Conservation (phyloP, 2,113 vertebrate species). For the Dicaeum eximium region DNA sequence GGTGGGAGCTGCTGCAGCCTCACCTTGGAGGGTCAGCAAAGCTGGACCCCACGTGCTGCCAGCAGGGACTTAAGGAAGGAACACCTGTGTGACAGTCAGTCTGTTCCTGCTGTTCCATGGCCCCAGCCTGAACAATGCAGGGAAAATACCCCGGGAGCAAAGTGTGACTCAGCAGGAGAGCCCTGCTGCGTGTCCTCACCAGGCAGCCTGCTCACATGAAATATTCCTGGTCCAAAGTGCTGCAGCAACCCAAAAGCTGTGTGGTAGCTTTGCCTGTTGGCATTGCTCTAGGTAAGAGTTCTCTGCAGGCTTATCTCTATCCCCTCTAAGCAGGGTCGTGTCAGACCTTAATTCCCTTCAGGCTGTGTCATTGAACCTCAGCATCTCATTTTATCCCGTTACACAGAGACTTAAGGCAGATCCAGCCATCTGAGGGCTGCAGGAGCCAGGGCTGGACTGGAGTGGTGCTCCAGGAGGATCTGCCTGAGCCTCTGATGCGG, state of each 20-base stretch:
- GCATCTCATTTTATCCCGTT: constrained; percentile 49
- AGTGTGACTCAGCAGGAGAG: not conserved
- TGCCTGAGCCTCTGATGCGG: not conserved
- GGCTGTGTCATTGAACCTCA: constrained; percentile 41
- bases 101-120: not conserved
- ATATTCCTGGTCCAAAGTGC: not conserved
- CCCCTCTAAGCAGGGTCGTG: constrained; percentile 27
- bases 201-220: not conserved
- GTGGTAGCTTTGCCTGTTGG: not conserved
- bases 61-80: fast-evolving
- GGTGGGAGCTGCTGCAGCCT: not conserved
- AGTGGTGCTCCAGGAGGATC: not conserved
- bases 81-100: fast-evolving
- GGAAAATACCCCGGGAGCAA: fast-evolving
- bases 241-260: not conserved
- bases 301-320: constrained; percentile 35
- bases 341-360: constrained; percentile 39
- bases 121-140: not conserved
- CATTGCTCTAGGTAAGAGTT: not conserved
- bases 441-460: not conserved
- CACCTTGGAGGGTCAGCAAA: not conserved
- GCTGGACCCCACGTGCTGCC: not conserved
- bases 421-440: not conserved
- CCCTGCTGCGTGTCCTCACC: not conserved
- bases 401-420: constrained; percentile 25